Percentiles rank a stretch among this genome's conserved stretches.
These are phyloP conservation scores for Whitmania pigra DNA, from an alignment of 1,140 invertebrate genomes.

Conservation along the genomic window DNA sequence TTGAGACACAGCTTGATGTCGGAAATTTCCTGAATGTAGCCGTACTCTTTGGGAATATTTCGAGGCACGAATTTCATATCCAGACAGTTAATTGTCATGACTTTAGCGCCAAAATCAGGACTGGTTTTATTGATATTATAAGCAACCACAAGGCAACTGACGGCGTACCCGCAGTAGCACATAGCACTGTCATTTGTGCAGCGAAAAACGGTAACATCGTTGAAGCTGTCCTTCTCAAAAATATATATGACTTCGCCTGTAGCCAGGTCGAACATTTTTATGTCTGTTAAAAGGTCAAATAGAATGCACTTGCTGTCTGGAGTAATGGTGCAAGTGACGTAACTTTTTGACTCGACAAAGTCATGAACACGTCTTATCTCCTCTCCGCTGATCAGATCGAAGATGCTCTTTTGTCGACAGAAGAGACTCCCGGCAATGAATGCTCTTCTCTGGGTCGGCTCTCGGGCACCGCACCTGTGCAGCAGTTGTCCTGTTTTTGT, in stretches of 20 bases:
- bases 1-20: conserved; percentile 19
- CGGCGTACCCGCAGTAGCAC: conserved; percentile 21
- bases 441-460: conserved; percentile 4
- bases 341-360: conserved; percentile 19
- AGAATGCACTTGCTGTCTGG: conserved; percentile 20
- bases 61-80: not conserved
- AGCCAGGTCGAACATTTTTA: conserved; percentile 20
- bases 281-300: conserved; percentile 13
- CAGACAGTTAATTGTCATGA: conserved; percentile 13
- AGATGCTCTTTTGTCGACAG: conserved; percentile 25
- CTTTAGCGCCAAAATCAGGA: conserved; percentile 3
- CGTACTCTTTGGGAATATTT: not conserved
- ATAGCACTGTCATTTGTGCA: conserved; percentile 18
- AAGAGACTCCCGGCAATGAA: conserved; percentile 22
- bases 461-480: conserved; percentile 17
- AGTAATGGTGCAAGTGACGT: conserved; percentile 22
- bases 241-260: not conserved
- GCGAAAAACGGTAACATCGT: conserved; percentile 15
- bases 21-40: conserved; percentile 15
- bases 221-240: not conserved
- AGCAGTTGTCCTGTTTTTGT: conserved; percentile 20
- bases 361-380: conserved; percentile 16
- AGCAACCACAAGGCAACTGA: conserved; percentile 22
- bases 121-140: conserved; percentile 18
- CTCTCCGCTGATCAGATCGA: conserved; percentile 19